Base-by-base conservation (phyloP, 1,140 invertebrate species). In the Olivierus martensii region DNA sequence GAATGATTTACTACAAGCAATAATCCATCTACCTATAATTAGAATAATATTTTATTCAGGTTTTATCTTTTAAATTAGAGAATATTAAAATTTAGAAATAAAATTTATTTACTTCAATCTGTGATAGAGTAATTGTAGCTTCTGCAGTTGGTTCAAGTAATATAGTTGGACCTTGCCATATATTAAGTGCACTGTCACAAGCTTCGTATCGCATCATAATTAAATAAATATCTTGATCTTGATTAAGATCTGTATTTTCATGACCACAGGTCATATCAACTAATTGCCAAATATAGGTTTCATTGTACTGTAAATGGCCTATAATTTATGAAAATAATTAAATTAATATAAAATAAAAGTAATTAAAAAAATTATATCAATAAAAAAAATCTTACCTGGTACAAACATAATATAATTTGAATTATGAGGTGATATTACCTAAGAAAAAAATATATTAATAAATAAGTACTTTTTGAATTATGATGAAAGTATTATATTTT, bases 321-420 rank as follows among this genome's bases (percentile, higher is more conserved):
- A 6, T 43, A 43, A 43, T 17, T 17, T 43, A 6, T 43, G 7
- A 22, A 22, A 43, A 9, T 18, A 22, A 43, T 18, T 43, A 43
- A 5, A 43, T 43, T 43, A 18, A 18, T 43, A 43, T 18, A 43
- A 43, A 1, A 6, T 6, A 18, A 18, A 18, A 2, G 17, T 17
- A 12, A 12, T 39, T 17, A 39, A 12, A 39, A 12, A 12, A 12
- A 39, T 6, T 22, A 2, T 6, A 43, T 22, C 9, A 43, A 6
- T 43, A 43, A 22, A 28, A 37, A 19, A 28, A 54, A 34, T 46
- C 59, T 21, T 51, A 65, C 64, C 59, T 15, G 72, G 71, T 37
- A 73, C 66, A 57, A 75, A 74, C 61, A 75, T 69, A 17, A 69
- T 57, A 59, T 72, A 70, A 41, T 66, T 68, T 39, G 65, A 57